Conservation (phyloP, 2,797 vertebrate genomes). For the Onychomys arenicola region DNA sequence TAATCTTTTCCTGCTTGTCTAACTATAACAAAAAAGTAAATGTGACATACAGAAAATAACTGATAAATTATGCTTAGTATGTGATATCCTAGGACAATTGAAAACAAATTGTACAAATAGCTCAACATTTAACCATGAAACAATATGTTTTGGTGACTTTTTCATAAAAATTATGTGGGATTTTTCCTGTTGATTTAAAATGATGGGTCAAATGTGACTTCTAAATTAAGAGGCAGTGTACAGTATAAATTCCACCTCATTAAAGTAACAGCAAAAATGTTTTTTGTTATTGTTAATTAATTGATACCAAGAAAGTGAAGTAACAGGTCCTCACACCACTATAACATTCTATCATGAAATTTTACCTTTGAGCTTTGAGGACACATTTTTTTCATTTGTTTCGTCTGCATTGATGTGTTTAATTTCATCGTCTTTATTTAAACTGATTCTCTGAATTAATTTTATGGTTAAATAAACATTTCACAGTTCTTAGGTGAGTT, state of each 20-base stretch:
- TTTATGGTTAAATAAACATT: neutral
- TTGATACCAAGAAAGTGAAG: neutral
- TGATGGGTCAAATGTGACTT: neutral
- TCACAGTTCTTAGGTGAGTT: conserved; percentile 60
- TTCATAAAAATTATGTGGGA: neutral
- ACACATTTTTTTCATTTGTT: conserved; percentile 17
- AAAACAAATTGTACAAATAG: neutral
- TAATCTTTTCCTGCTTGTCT: neutral
- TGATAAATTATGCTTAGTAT: conserved; percentile 20
- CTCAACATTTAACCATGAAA: neutral
- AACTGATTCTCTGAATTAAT: conserved; percentile 33
- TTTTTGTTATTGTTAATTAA: neutral
- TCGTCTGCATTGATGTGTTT: neutral
- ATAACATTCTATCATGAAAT: neutral
- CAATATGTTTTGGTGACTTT: neutral
- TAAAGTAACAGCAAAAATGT: neutral
- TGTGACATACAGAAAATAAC: neutral
- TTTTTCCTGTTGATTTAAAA: neutral
- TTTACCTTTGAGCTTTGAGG: neutral
- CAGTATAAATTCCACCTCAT: neutral
- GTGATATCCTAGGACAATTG: neutral
- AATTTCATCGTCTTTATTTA: neutral
- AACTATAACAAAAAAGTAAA: neutral
- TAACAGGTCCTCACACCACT: neutral
- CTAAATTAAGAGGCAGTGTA: neutral